Conservation (phyloP, 1,140 invertebrate species). For the Charaxes varanes region DNA sequence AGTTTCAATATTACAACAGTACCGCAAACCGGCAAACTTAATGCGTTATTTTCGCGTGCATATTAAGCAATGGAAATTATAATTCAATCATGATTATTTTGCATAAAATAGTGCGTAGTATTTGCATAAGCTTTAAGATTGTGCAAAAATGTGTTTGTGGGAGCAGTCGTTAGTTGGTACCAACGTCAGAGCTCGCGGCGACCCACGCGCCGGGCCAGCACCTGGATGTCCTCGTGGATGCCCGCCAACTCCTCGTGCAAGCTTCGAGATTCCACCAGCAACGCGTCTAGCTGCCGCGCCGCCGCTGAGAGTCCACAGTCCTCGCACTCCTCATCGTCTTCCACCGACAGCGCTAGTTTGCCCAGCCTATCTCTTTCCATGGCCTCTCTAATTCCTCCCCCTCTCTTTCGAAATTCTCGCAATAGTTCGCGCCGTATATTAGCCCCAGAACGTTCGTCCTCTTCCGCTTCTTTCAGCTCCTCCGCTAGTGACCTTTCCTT, state of each 20-base stretch:
- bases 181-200: constrained; percentile 58
- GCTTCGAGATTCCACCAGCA: constrained; percentile 62
- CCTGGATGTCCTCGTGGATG: constrained; percentile 70
- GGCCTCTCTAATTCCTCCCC: constrained; percentile 36
- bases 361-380: constrained; percentile 59
- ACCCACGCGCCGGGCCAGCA: constrained; percentile 60
- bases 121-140: constrained; percentile 3
- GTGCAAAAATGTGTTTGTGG: constrained; percentile 16
- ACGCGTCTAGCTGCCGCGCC: constrained; percentile 51
- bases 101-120: constrained; percentile 5
- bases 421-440: constrained; percentile 36
- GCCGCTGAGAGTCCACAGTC: constrained; percentile 46
- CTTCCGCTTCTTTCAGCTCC: constrained; percentile 58
- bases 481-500: constrained; percentile 52
- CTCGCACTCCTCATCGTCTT: constrained; percentile 56
- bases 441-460: constrained; percentile 39
- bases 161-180: constrained; percentile 46
- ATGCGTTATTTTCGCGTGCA: too few relatives aligned
- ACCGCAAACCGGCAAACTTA: too few relatives aligned
- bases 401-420: constrained; percentile 36
- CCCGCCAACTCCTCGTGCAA: constrained; percentile 63
- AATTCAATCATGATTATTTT: neutral
- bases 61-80: too few relatives aligned
- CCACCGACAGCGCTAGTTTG: constrained; percentile 61
- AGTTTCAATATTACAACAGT: too few relatives aligned